Base-by-base conservation (phyloP, 2,113 vertebrate species). In the Labeo catla region DNA sequence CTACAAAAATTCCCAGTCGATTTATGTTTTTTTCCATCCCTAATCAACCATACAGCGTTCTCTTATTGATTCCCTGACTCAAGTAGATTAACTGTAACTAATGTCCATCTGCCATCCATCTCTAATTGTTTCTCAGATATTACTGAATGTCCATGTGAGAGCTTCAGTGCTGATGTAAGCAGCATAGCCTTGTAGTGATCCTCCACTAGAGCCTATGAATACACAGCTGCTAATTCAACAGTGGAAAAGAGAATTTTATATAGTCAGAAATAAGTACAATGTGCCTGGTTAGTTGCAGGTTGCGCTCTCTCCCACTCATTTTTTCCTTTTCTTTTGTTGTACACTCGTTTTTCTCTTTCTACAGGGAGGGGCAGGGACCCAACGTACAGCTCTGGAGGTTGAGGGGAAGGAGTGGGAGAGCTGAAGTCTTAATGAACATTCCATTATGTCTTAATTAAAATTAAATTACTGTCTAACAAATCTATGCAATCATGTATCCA, bases 401-500 rank as follows among this genome's bases (percentile, higher is more conserved):
- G 61, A 50, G 28, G 76, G 39, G 68, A 39, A 77, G 80, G 76
- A 57, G 61, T 16, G 61, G 77, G 65, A 76, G 86, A 82, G 34
- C 82, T 84, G 21, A 84, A 84, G 52, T 84, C 87, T 91, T 89
- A 87, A 88, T 91, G 89, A 94, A 93, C 93, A 91, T 94, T 95
- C 93, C 92, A 93, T 91, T 91, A 88, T 89, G 91, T 91, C 88
- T 91, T 91, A 91, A 94, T 92, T 87, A 65, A 77, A 88, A 91
- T 65, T 63, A 86, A 92, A 92, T 92, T 91, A 90, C 91, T 93
- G 84, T 92, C 57, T 88, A 87, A 88, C 82, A 88, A 73, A 94
- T 89, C 94, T 95, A 95, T 95, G 94, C 94, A 95, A 95, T 93
- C 91, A 89, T 91, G 76, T 88, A 90, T 91, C 89, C 43, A 81